Evolutionary conservation across 2,797 vertebrate species (phyloP).

Genomic region (Sus cebifrons): DNA sequence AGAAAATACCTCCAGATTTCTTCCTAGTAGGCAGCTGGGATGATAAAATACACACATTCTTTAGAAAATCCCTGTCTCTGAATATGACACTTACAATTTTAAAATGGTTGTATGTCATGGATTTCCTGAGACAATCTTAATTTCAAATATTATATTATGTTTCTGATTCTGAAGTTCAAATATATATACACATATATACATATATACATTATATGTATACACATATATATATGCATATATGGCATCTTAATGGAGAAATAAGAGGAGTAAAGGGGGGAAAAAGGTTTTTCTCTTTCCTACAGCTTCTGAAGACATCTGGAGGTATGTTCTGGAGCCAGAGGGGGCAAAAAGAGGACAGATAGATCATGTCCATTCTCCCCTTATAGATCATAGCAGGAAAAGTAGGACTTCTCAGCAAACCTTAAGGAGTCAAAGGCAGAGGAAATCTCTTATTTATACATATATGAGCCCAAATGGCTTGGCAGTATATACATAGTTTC

Average conservation of each 20-base stretch:
- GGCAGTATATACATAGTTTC: slow-evolving; percentile 77
- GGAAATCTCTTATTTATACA: slow-evolving; percentile 78
- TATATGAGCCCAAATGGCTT: slow-evolving; percentile 73
- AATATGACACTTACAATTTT: neutral
- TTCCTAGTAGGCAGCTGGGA: neutral
- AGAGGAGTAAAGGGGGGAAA: neutral
- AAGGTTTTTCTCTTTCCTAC: neutral
- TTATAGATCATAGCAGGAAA: neutral
- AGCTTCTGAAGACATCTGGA: neutral
- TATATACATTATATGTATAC: neutral
- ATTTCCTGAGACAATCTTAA: slow-evolving; percentile 55
- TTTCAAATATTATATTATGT: slow-evolving; percentile 52
- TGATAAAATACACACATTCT: neutral
- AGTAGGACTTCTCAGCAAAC: slow-evolving; percentile 36
- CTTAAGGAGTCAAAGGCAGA: neutral
- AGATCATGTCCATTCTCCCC: neutral
- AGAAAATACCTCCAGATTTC: neutral
- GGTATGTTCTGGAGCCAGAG: neutral
- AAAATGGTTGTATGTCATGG: neutral
- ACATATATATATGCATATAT: neutral
- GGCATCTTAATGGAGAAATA: neutral
- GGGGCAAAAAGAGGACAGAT: neutral
- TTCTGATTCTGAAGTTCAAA: neutral
- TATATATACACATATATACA: neutral
- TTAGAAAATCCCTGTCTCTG: neutral